Conservation (phyloP, 2,888 invertebrate genomes). For the Zaprionus obscuricornis region DNA sequence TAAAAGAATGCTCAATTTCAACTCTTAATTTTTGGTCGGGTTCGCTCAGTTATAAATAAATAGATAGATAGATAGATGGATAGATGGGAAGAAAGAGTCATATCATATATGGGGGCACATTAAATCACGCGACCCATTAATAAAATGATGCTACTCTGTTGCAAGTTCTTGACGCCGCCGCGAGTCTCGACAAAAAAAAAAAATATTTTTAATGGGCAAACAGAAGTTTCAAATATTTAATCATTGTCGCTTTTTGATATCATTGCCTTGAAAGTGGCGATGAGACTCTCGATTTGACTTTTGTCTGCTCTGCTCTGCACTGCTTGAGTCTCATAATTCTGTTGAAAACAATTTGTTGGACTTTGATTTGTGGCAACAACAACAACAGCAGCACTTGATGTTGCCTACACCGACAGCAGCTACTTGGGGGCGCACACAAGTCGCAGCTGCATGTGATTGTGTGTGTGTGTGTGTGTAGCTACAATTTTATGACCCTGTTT, state of each 20-base stretch:
- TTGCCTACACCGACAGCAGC: constrained; percentile 1
- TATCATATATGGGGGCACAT: constrained; percentile 51
- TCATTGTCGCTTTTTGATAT: constrained; percentile 66
- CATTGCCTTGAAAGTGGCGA: constrained; percentile 24
- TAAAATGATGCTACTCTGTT: constrained; percentile 66
- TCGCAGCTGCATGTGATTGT: constrained; percentile 48
- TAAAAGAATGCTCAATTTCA: constrained; percentile 11
- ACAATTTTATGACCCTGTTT: constrained; percentile 62
- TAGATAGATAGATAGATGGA: constrained; percentile 22
- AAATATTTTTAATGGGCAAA: constrained; percentile 57
- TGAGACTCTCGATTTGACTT: constrained; percentile 44
- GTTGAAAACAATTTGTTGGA: constrained; percentile 73
- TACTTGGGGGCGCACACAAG: constrained; percentile 14
- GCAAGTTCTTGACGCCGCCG: constrained; percentile 38
- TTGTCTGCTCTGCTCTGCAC: constrained; percentile 11
- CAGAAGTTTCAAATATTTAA: constrained; percentile 73
- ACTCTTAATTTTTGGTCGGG: too few species aligned
- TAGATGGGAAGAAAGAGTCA: too few species aligned
- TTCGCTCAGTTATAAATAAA: constrained; percentile 8
- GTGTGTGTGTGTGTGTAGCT: too few species aligned
- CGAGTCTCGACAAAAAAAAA: constrained; percentile 26
- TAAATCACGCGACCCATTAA: constrained; percentile 76
- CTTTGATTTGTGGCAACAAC: constrained; percentile 58
- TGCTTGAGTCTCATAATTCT: constrained; percentile 59
- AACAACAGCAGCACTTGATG: not conserved